A percentile compares a stretch with the other conserved stretches of the same genome.
Evolutionary conservation across 2,888 invertebrate species (phyloP).

Genomic region (Cotesia congregata): DNA sequence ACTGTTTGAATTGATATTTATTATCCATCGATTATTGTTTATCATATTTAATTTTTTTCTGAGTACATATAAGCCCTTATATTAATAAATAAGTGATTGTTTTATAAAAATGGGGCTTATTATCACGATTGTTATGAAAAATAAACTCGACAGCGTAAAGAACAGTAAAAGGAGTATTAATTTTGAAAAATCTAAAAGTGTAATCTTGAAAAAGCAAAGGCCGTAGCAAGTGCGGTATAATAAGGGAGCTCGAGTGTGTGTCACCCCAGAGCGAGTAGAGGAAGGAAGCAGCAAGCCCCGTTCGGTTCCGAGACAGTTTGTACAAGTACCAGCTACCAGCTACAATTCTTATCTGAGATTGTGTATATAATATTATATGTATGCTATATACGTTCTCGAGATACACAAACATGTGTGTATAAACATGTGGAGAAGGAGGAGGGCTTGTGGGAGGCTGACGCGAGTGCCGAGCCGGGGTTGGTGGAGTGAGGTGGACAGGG

Average conservation of each 20-base stretch:
- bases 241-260: constrained; percentile 35
- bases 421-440: constrained; percentile 16
- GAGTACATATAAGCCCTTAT: too few relatives aligned
- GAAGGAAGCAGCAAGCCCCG: constrained; percentile 17
- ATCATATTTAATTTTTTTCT: too few relatives aligned
- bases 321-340: neutral
- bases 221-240: constrained; percentile 36
- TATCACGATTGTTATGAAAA: too few relatives aligned
- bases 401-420: neutral
- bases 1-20: too few relatives aligned
- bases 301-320: constrained; percentile 6
- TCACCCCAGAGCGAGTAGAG: constrained; percentile 19
- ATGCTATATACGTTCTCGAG: constrained; percentile 23
- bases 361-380: neutral
- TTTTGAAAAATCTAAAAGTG: neutral
- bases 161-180: neutral
- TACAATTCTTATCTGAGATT: neutral
- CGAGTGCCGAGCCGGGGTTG: constrained; percentile 34
- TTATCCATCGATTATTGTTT: too few relatives aligned
- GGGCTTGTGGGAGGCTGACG: constrained; percentile 26
- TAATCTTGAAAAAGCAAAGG: constrained; percentile 18
- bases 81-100: too few relatives aligned
- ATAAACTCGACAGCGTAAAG: neutral
- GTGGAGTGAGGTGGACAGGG: constrained; percentile 41
- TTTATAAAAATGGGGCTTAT: too few relatives aligned